Base-by-base conservation (phyloP, 1,140 invertebrate species). In the Liolophura sinensis region DNA sequence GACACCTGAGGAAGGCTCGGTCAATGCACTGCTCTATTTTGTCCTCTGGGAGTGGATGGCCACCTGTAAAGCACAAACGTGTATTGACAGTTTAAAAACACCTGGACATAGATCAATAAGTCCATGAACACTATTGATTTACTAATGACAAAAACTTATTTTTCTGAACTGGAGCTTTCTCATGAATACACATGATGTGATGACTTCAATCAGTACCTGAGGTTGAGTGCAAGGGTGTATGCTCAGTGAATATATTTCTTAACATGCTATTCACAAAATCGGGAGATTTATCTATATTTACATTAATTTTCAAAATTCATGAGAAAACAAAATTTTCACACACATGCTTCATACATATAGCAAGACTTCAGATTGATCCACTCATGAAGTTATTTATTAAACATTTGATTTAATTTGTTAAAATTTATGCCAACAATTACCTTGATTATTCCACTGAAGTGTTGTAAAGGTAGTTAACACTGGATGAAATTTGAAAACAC, bases 1-100 rank as follows among this genome's bases (percentile, higher is more conserved):
- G 67, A 46, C 65, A 65, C 48, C 73, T 67, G 12, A 52, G 25
- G 27, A 73, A 69, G 6, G 73, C 71, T 63, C 75, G 46, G n/a
- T 73, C 62, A 63, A 77, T 69, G 64, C 75, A 77, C 18, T 57
- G 51, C 14, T 69, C 58, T 52, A 78, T 55, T 64, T 78, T 72
- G 18, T 68, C 58, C 18, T 68, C 64, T n/a, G 61, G 66, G 6
- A 78, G 40, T 4, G 73, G 73, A 63, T 65, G 75, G 5, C 75
- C 76, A 65, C 75, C 74, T 79, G 62, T 4, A 68, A 56, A 22
- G 57, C 18, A 67, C 27, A 67, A 62, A 49, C 31, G 9, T 3
- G 9, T 9, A 40, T 9, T 40, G 31, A 40, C 31, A 40, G 31
- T 5, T 40, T 5, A 40, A 40, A 15, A 14, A 59, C 27, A 24